phyloP scores from a whole-genome alignment of 2,113 vertebrate genomes.

The Bubo scandiacus region DNA sequence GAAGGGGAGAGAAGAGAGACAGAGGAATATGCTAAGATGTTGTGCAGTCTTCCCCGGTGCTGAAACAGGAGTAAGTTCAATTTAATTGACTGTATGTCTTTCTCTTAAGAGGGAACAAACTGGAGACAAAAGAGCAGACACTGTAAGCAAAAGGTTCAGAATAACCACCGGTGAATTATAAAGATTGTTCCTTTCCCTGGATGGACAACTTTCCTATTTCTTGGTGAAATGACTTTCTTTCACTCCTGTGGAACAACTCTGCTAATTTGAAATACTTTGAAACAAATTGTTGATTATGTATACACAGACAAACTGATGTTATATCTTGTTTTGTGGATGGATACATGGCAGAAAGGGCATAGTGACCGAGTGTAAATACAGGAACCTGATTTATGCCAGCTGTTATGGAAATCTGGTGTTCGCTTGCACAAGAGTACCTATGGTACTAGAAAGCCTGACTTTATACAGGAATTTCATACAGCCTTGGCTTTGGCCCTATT shows the following conservation, averaged over 20 bases:
- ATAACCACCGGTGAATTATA: background rate
- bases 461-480: background rate
- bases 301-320: background rate
- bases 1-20: background rate
- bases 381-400: background rate
- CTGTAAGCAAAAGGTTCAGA: background rate
- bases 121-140: background rate
- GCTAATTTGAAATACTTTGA: background rate
- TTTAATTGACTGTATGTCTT: background rate
- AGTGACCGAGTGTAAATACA: accelerated
- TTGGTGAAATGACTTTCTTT: background rate
- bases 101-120: background rate
- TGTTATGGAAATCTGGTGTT: background rate
- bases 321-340: background rate
- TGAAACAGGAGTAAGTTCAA: background rate
- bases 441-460: background rate
- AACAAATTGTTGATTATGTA: background rate
- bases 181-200: background rate
- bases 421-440: background rate
- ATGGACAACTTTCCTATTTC: background rate
- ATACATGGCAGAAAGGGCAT: background rate
- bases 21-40: background rate
- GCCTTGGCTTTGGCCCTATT: background rate
- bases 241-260: background rate
- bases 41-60: background rate